A percentile compares a stretch with the other conserved stretches of the same genome.
phyloP scores from a whole-genome alignment of 2,797 vertebrate species.

The Darevskia nairensis region DNA sequence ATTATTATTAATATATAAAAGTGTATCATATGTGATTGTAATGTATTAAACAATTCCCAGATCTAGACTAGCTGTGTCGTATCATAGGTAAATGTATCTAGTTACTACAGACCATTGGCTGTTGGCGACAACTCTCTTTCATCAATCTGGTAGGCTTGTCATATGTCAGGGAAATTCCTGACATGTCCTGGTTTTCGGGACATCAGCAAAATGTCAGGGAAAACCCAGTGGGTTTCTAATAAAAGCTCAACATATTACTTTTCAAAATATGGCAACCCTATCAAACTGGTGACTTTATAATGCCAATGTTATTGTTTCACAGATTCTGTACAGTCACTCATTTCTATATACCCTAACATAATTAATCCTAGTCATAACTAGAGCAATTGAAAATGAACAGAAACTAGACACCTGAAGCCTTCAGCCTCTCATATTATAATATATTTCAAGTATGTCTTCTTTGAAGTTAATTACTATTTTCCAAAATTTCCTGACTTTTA shows the following conservation, averaged over 20 bases:
- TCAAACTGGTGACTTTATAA: background rate
- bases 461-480: background rate
- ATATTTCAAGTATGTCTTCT: background rate
- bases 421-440: background rate
- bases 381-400: background rate
- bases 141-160: background rate
- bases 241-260: too few species aligned
- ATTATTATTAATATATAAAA: background rate
- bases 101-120: background rate
- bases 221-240: too few species aligned
- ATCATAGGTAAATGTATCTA: background rate
- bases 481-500: background rate
- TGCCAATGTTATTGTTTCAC: background rate
- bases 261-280: too few species aligned
- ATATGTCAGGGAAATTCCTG: too few species aligned
- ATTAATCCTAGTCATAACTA: background rate
- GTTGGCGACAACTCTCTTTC: background rate
- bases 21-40: background rate
- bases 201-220: too few species aligned
- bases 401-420: background rate
- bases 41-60: background rate
- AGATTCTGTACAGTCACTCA: background rate
- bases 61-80: background rate
- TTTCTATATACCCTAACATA: background rate
- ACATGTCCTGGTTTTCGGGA: too few species aligned